These are phyloP conservation scores for Lycopodina hypogea DNA, from an alignment of 37 sponge, comb jelly and placozoan genomes.

Conservation along the genomic window DNA sequence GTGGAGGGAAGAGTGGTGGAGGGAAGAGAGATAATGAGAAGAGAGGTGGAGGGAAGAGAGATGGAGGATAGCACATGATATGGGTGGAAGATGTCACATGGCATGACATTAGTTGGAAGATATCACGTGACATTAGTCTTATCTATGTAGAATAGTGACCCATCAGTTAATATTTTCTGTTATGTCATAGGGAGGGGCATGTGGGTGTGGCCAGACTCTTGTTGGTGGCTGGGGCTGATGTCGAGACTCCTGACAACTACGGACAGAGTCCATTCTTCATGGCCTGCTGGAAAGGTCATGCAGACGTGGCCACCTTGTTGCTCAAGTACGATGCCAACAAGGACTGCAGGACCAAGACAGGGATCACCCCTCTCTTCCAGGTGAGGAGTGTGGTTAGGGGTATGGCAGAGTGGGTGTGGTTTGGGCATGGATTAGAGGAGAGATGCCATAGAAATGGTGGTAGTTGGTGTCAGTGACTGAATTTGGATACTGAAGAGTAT, in stretches of 20 bases:
- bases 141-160: too few species aligned
- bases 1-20: too few species aligned
- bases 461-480: too few species aligned
- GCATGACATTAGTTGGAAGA: too few species aligned
- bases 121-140: too few species aligned
- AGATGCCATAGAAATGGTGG: too few species aligned
- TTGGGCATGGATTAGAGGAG: not conserved
- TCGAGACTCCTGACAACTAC: constrained; percentile 99
- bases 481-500: too few species aligned
- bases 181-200: constrained; percentile 79
- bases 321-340: constrained; percentile 88
- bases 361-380: constrained; percentile 98
- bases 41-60: too few species aligned
- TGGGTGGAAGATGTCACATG: too few species aligned
- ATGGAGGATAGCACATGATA: too few species aligned
- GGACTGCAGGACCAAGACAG: constrained; percentile 96
- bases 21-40: too few species aligned
- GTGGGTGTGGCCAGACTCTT: constrained; percentile 84
- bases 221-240: constrained; percentile 87
- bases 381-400: constrained; percentile 13
- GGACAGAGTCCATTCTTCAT: constrained; percentile 98
- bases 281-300: constrained; percentile 99
- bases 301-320: constrained; percentile 87
- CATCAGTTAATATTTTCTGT: too few species aligned
- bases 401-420: not conserved